Conservation (phyloP, 2,113 vertebrate species). For the Vulpes ferrilata region DNA sequence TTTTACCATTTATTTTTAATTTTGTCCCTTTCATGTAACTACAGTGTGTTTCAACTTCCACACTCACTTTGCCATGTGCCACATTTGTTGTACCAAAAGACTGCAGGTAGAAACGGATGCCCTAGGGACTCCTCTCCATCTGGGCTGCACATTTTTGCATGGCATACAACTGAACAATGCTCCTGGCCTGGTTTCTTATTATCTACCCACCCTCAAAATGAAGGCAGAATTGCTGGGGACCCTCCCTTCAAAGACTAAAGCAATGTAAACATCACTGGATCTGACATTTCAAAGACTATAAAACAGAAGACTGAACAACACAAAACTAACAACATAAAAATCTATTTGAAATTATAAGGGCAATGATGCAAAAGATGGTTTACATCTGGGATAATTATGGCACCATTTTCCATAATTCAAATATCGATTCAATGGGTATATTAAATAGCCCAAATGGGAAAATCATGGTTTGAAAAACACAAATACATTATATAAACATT, state of each 20-base stretch:
- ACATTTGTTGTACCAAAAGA: constrained; percentile 3
- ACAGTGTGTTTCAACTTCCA: not conserved
- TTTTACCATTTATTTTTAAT: constrained; percentile 59
- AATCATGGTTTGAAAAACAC: constrained; percentile 41
- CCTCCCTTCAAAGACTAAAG: constrained; percentile 51
- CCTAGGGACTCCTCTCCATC: not conserved
- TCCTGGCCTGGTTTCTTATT: constrained; percentile 41
- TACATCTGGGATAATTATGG: not conserved
- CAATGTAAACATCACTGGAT: constrained; percentile 38
- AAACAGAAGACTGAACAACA: not conserved
- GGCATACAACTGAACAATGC: not conserved
- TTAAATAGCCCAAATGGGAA: constrained; percentile 25
- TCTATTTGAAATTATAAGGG: constrained; percentile 56
- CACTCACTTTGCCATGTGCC: not conserved
- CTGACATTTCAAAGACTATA: constrained; percentile 58
- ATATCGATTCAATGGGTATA: not conserved
- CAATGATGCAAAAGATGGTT: constrained; percentile 23
- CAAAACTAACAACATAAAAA: constrained; percentile 61
- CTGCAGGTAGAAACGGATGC: not conserved
- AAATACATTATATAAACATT: constrained; percentile 19
- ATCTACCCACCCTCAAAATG: not conserved
- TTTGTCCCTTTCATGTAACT: constrained; percentile 26
- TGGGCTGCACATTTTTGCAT: not conserved
- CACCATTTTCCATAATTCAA: constrained; percentile 45
- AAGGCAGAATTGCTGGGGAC: constrained; percentile 45